Conservation (phyloP, 1,140 invertebrate species). For the Pseudomyrmex dendroicus region DNA sequence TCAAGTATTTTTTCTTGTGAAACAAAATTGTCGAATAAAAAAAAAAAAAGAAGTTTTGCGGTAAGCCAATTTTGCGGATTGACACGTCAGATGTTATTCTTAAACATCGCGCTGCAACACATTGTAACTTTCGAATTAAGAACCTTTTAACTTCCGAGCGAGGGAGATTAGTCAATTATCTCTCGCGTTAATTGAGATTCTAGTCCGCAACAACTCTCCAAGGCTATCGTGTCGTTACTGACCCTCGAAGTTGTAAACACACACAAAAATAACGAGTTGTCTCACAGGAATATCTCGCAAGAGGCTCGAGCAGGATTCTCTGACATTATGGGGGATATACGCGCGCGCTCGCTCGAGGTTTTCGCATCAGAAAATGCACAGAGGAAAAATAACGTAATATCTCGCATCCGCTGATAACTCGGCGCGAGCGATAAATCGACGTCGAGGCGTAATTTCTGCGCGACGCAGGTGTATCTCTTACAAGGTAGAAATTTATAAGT, state of each 20-base stretch:
- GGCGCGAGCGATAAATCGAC: slow-evolving; percentile 46
- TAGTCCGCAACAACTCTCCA: not conserved
- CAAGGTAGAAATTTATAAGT: slow-evolving; percentile 59
- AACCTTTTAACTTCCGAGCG: not conserved
- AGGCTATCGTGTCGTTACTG: not conserved
- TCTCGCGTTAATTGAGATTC: too few species aligned
- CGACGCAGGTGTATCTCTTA: slow-evolving; percentile 33
- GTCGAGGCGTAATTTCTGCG: slow-evolving; percentile 41
- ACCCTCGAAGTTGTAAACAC: not conserved
- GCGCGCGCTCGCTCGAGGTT: not conserved
- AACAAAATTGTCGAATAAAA: too few species aligned
- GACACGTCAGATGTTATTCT: too few species aligned
- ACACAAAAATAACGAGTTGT: slow-evolving; percentile 10
- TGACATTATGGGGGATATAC: not conserved
- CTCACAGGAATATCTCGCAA: not conserved
- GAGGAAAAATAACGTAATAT: slow-evolving; percentile 30
- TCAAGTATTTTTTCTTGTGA: too few species aligned
- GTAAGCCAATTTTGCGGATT: too few species aligned
- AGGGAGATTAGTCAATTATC: too few species aligned
- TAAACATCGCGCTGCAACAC: too few species aligned
- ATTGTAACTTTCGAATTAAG: slow-evolving; percentile 5
- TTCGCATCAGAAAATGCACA: slow-evolving; percentile 5
- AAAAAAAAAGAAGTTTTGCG: too few species aligned
- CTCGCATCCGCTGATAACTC: slow-evolving; percentile 30
- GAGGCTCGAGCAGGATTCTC: not conserved